Evolutionary conservation across 2,113 vertebrate genomes (phyloP).

Genomic region (Bombycilla garrulus): DNA sequence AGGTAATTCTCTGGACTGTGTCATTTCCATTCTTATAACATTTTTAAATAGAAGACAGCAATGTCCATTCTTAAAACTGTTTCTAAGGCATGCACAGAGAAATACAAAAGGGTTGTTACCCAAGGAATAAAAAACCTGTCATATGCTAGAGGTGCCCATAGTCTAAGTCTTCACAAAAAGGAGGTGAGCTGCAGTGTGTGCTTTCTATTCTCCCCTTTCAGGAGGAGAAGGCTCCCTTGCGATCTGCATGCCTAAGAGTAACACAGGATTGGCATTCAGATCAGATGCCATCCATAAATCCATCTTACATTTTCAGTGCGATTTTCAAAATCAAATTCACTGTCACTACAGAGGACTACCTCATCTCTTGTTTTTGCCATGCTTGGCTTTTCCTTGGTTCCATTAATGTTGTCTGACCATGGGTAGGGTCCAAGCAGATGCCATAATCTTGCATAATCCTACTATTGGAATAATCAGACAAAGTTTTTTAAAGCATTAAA

Average conservation of each 20-base stretch:
- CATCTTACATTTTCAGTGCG: background rate
- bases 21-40: background rate
- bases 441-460: background rate
- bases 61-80: background rate
- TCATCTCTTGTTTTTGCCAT: background rate
- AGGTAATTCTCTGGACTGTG: background rate
- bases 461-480: background rate
- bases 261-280: background rate
- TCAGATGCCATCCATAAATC: background rate
- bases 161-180: background rate
- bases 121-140: background rate
- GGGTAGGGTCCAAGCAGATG: background rate
- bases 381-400: background rate
- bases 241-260: background rate
- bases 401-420: background rate
- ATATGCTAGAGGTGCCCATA: background rate
- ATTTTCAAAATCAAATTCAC: background rate
- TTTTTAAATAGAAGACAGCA: background rate
- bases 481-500: background rate
- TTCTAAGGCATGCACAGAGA: background rate
- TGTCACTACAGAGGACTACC: background rate
- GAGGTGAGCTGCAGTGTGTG: background rate
- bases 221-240: background rate
- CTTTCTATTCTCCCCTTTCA: background rate
- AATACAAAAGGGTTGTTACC: background rate